phyloP scores from a whole-genome alignment of 2,797 vertebrate genomes.

The Yasuhikotakia modesta region DNA sequence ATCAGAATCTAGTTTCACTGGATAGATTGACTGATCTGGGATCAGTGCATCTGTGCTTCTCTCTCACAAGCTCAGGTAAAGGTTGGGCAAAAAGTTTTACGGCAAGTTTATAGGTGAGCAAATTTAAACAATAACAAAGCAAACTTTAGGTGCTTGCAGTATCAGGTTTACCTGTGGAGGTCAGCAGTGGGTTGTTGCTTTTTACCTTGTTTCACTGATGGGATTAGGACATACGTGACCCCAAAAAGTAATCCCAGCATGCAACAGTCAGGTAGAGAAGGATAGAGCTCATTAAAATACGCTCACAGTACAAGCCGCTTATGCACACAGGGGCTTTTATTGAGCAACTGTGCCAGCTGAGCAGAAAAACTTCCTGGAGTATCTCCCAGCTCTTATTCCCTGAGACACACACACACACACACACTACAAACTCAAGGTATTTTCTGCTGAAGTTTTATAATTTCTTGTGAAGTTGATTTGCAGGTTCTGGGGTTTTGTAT shows the following conservation, averaged over 20 bases:
- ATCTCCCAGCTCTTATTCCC: slow-evolving; percentile 42
- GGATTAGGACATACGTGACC: slow-evolving; percentile 56
- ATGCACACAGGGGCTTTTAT: slow-evolving; percentile 55
- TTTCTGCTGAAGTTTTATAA: slow-evolving; percentile 14
- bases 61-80: not conserved
- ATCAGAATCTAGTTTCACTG: not conserved
- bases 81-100: not conserved
- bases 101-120: not conserved
- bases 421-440: not conserved
- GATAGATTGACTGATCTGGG: not conserved
- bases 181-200: slow-evolving; percentile 51
- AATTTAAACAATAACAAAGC: not conserved
- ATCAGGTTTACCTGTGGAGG: slow-evolving; percentile 21
- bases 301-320: slow-evolving; percentile 74
- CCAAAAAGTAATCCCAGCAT: slow-evolving; percentile 57
- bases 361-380: slow-evolving; percentile 48
- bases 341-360: slow-evolving; percentile 46
- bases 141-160: slow-evolving; percentile 1
- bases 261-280: slow-evolving; percentile 56
- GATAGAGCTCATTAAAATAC: slow-evolving; percentile 78
- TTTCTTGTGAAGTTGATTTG: slow-evolving; percentile 24
- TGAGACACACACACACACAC: slow-evolving; percentile 25
- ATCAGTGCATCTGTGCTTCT: not conserved
- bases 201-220: slow-evolving; percentile 50
- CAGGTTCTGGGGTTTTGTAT: slow-evolving; percentile 27